phyloP scores from a whole-genome alignment of 2,888 invertebrate species.

The Cheiracanthium punctorium region DNA sequence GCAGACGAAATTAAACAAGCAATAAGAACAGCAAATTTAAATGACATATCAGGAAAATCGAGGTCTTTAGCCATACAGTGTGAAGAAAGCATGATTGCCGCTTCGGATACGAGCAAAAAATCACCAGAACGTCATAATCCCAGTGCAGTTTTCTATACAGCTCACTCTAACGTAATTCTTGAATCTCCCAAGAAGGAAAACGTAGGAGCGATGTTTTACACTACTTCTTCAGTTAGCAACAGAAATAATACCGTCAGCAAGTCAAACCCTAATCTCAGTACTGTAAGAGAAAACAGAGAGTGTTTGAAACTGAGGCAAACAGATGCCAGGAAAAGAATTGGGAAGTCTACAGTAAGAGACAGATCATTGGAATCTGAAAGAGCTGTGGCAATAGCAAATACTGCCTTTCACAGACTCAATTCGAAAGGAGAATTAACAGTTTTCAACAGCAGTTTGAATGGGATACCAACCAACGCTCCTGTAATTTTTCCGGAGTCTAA shows the following conservation, averaged over 20 bases:
- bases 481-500: background rate
- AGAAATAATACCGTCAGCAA: background rate
- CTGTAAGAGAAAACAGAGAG: background rate
- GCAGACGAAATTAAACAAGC: background rate
- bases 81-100: too few relatives aligned
- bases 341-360: slow-evolving; percentile 9
- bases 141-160: slow-evolving; percentile 44
- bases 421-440: slow-evolving; percentile 58
- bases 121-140: slow-evolving; percentile 59
- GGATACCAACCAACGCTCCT: background rate
- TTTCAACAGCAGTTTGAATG: slow-evolving; percentile 45
- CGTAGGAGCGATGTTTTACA: slow-evolving; percentile 45
- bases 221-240: background rate
- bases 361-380: slow-evolving; percentile 53
- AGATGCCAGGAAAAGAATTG: background rate
- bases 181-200: slow-evolving; percentile 11
- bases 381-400: slow-evolving; percentile 52
- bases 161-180: background rate
- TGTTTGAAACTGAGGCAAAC: background rate
- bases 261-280: background rate
- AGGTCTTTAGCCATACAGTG: background rate
- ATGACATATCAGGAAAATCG: slow-evolving; percentile 3
- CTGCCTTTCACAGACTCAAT: slow-evolving; percentile 44
- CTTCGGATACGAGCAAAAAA: background rate
- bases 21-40: slow-evolving; percentile 5